Conservation (phyloP, 2,797 vertebrate species). For the Avahi laniger region DNA sequence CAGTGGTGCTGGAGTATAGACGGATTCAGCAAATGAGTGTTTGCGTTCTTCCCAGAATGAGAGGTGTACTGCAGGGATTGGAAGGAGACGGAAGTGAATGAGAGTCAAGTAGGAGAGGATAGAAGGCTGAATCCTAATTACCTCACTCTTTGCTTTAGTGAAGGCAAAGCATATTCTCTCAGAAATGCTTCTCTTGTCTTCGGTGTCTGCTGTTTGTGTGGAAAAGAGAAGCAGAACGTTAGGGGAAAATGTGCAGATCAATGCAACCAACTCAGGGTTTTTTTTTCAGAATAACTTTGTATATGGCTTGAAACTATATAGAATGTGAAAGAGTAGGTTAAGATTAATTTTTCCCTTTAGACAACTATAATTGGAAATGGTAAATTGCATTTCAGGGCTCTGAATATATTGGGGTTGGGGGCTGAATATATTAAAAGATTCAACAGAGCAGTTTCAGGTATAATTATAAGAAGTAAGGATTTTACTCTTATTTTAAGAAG, state of each 20-base stretch:
- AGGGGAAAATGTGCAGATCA: not conserved
- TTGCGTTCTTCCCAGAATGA: not conserved
- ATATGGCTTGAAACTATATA: not conserved
- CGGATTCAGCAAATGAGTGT: not conserved
- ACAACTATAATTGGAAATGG: not conserved
- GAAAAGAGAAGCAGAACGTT: not conserved
- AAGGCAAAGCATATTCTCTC: not conserved
- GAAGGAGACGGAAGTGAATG: not conserved
- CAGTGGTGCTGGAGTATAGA: not conserved
- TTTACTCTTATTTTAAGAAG: conserved; percentile 42
- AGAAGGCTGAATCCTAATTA: not conserved
- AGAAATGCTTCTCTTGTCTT: not conserved
- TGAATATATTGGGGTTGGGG: not conserved
- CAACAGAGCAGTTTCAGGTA: not conserved
- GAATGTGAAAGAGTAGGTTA: not conserved
- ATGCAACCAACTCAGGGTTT: not conserved
- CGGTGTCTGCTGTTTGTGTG: not conserved
- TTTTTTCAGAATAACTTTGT: not conserved
- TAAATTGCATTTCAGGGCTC: not conserved
- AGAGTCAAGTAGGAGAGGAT: not conserved
- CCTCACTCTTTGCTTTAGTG: not conserved
- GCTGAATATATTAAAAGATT: not conserved
- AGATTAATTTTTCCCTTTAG: not conserved
- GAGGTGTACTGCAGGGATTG: not conserved
- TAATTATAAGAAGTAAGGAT: not conserved